Conservation (phyloP, 2,888 invertebrate genomes). For the Dioctria linearis region DNA sequence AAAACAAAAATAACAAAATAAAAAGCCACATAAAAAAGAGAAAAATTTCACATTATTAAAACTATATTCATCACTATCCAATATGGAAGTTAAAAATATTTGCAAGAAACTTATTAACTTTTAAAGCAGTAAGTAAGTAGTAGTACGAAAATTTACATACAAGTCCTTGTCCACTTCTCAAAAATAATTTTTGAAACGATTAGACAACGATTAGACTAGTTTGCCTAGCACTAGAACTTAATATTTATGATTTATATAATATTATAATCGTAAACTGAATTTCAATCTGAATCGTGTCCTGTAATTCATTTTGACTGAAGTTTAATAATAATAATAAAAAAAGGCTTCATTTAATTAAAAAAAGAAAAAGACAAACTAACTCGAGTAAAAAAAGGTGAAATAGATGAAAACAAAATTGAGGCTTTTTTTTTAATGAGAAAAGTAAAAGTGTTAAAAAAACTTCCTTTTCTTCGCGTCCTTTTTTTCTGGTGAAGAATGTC, state of each 20-base stretch:
- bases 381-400: constrained; percentile 7
- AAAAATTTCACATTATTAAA: constrained; percentile 1
- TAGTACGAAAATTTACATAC: constrained; percentile 35
- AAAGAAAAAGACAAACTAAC: neutral
- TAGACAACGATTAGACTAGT: neutral
- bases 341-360: constrained; percentile 14
- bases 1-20: neutral
- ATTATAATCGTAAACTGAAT: constrained; percentile 2
- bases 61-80: constrained; percentile 40
- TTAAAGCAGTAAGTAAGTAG: constrained; percentile 21
- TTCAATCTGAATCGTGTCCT: constrained; percentile 31
- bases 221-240: constrained; percentile 17
- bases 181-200: constrained; percentile 32
- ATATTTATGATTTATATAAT: neutral
- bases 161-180: neutral
- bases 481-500: neutral
- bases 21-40: neutral
- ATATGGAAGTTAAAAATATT: constrained; percentile 36
- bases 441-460: constrained; percentile 11
- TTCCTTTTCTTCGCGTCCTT: constrained; percentile 2
- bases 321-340: neutral
- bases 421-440: neutral
- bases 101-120: constrained; percentile 35
- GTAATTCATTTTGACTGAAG: constrained; percentile 31
- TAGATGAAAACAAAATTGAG: constrained; percentile 11